Evolutionary conservation across 2,888 invertebrate species (phyloP), one percentile per base, ranked within the genome.

Genomic region (Platycheirus rosarum): DNA sequence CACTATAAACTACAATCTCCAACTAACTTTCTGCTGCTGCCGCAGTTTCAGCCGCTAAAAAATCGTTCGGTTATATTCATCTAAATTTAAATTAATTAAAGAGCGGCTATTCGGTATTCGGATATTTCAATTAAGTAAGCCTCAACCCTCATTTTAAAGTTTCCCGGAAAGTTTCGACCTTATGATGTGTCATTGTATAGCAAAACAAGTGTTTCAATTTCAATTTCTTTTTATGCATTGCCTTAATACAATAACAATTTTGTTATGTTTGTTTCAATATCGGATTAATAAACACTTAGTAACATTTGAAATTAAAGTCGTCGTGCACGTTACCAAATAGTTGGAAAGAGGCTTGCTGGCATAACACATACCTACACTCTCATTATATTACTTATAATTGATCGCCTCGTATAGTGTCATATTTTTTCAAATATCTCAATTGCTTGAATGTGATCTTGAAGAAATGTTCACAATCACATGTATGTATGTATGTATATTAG

Each of bases 71-170:
- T 75, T 65, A 55, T 60, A 65, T 77, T 80, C 71, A 71, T 71
- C 76, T 75, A 65, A 76, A 53, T 71, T 66, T 80, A 76, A 80
- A 76, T 76, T 76, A 70, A 80, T 71, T 65, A 76, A 80, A 76
- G 76, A 76, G 70, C 66, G 62, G 79, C 60, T 57, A 65, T 51
- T 80, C 46, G 79, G 75, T 76, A 60, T 80, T 76, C 70, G 80
- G 71, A 80, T 66, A 76, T 80, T 80, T 70, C 75, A 71, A 70
- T 80, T 80, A 76, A 63, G 57, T 76, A 70, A 62, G 60, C 57
- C 48, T 55, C 71, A 82, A 76, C 82, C 48, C 68, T 53, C 71
- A 35, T 18, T 11, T 18, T 13, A 63, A 53, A 66, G 42, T 82
- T 82, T 76, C 71, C 77, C 76, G 68, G 71, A 82, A 73, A 51